These are phyloP conservation scores for Pedetes capensis DNA, from an alignment of 2,113 vertebrate species.

Conservation along the genomic window DNA sequence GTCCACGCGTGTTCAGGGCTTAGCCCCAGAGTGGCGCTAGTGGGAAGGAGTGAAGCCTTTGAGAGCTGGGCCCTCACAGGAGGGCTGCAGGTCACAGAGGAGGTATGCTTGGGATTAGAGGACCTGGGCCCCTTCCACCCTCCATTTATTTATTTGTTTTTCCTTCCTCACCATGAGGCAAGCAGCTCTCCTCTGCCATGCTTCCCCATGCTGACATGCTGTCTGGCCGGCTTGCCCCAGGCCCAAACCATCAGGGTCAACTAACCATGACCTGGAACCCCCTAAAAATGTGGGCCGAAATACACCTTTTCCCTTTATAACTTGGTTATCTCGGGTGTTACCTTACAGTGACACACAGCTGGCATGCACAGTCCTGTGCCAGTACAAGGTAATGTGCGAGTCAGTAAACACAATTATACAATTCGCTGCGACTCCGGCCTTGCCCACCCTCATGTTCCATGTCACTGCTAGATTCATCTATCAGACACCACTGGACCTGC, in stretches of 20 bases:
- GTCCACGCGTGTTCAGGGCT: not conserved
- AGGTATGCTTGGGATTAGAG: not conserved
- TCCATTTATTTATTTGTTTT: too few relatives aligned
- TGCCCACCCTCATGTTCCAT: not conserved
- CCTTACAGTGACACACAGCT: not conserved
- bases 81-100: not conserved
- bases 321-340: too few relatives aligned
- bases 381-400: not conserved
- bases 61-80: not conserved
- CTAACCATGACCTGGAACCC: not conserved
- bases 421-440: too few relatives aligned
- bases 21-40: not conserved
- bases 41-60: not conserved
- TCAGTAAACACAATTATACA: not conserved
- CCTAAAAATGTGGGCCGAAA: not conserved
- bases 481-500: accelerated
- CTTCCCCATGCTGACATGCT: not conserved
- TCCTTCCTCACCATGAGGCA: not conserved
- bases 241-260: not conserved
- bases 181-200: not conserved
- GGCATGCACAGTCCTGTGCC: too few relatives aligned
- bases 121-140: too few relatives aligned
- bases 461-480: not conserved
- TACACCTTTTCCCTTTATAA: not conserved
- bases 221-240: not conserved